Base-by-base conservation (phyloP, 1,140 invertebrate genomes). In the Leptinotarsa texana region DNA sequence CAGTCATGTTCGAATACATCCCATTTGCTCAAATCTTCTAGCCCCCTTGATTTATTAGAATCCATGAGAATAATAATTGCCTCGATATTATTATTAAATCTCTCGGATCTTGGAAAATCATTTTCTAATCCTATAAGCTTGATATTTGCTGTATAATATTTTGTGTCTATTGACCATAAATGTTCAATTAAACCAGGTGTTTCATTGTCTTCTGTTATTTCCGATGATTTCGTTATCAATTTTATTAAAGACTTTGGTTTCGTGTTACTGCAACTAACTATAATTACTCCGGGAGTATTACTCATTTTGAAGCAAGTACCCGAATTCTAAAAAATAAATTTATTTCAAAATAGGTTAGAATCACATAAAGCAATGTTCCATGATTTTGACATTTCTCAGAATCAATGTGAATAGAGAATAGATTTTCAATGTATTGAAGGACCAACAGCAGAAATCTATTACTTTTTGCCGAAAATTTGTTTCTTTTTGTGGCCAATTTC, bases 141-240 rank as follows among this genome's bases (percentile, higher is more conserved):
- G n/a, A 86, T 79, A 65, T 81, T 76, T 27, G 84, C 82, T 13
- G 80, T 82, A 74, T 86, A 87, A 81, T 87, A 87, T 79, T 87
- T 87, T 18, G 84, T 86, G 73, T 86, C 84, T 21, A 87, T 85
- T 73, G 76, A 80, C 85, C 85, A 87, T 15, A 80, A 75, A 74
- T 81, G 81, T 68, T 74, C 74, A 24, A 81, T 74, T 47, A 70
- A 73, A 49, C 78, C 75, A 4, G 74, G 63, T 21, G 22, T 57
- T 48, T 73, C 57, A 48, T 71, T 75, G 61, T 57, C 8, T 13
- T 75, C 22, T 69, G 76, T 70, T 24, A 65, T 47, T 66, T 73
- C 70, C 18, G 79, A 72, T 67, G 80, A 65, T 76, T 84, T 82
- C 18, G 82, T 78, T 73, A 85, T 81, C 21, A 85, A 70, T 73